phyloP scores from a whole-genome alignment of 2,888 invertebrate species.

The Caenorhabditis sp. region DNA sequence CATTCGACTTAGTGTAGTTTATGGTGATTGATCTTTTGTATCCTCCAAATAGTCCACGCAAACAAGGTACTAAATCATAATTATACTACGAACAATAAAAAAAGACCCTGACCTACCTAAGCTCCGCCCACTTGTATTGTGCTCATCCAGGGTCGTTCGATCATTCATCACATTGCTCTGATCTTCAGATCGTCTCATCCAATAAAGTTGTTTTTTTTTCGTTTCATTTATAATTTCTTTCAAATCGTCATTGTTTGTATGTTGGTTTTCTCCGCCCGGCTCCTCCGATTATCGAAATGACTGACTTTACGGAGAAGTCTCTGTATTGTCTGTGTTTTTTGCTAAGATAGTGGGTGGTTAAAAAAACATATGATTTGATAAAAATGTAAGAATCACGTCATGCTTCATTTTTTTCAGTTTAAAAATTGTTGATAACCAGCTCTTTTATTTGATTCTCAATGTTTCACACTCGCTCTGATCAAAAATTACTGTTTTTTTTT shows the following conservation, averaged over 20 bases:
- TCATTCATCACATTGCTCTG: background rate
- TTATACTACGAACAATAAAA: background rate
- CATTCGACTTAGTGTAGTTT: background rate
- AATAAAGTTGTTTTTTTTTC: background rate
- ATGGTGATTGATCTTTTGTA: background rate
- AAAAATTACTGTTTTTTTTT: constrained; percentile 4
- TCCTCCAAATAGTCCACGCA: background rate
- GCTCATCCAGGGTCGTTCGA: constrained; percentile 1
- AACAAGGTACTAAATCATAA: background rate
- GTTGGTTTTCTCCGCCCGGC: constrained; percentile 21
- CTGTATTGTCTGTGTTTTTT: too few relatives aligned
- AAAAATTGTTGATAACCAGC: background rate
- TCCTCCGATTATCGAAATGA: too few relatives aligned
- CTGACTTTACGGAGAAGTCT: too few relatives aligned
- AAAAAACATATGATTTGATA: too few relatives aligned
- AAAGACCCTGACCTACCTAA: constrained; percentile 2
- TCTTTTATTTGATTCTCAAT: background rate
- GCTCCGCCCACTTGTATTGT: constrained; percentile 13
- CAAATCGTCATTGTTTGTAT: constrained; percentile 41
- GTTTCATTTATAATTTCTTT: constrained; percentile 11
- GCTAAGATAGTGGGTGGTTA: too few relatives aligned
- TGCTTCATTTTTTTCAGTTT: constrained; percentile 1
- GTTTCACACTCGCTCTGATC: too few relatives aligned
- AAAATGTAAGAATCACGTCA: background rate
- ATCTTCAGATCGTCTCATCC: background rate